These are phyloP conservation scores for Eunapius fragilis DNA, from an alignment of 37 sponge, comb jelly and placozoan species.

Conservation along the genomic window DNA sequence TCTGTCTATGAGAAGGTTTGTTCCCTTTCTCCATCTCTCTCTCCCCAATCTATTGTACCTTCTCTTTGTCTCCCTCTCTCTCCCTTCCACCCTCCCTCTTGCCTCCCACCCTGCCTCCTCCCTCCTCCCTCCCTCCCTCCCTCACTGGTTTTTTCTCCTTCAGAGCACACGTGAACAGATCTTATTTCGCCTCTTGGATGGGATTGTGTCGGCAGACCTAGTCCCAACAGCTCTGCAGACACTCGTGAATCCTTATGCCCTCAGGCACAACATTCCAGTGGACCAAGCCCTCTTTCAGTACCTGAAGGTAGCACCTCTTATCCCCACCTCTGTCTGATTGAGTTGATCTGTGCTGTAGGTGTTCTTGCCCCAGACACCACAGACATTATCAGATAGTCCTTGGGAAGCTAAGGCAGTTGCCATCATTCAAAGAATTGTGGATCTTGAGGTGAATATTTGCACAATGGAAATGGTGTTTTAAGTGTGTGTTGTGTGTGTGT, in stretches of 20 bases:
- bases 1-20: constrained; percentile 42
- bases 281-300: constrained; percentile 59
- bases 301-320: constrained; percentile 42
- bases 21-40: neutral
- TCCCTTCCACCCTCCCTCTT: neutral
- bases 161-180: constrained; percentile 32
- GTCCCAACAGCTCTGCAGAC: constrained; percentile 11
- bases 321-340: neutral
- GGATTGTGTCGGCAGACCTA: constrained; percentile 51
- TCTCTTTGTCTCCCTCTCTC: neutral
- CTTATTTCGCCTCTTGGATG: constrained; percentile 59
- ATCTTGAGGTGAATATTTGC: constrained; percentile 4
- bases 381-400: constrained; percentile 34
- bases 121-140: neutral
- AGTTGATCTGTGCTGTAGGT: constrained; percentile 28
- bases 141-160: constrained; percentile 3
- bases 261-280: constrained; percentile 13
- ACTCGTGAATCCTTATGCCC: constrained; percentile 37
- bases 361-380: constrained; percentile 37
- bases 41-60: neutral
- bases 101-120: neutral
- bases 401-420: constrained; percentile 57
- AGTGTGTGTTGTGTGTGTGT: neutral
- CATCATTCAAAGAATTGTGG: constrained; percentile 16
- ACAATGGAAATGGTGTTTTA: no score